Conservation (phyloP, 2,888 invertebrate genomes). For the Andrena flavipes region DNA sequence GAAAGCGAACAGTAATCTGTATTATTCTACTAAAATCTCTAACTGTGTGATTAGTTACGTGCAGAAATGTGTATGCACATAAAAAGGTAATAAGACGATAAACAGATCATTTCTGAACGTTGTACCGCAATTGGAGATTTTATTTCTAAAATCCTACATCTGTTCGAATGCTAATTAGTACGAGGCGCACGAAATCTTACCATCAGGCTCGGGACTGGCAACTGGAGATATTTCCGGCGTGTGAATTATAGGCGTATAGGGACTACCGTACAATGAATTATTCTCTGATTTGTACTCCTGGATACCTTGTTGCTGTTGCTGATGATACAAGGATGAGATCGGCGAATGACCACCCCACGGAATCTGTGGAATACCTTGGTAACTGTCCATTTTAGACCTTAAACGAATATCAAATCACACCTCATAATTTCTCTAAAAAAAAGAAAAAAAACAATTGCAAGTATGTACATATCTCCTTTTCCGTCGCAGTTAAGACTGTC, state of each 20-base stretch:
- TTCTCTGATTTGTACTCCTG: conserved; percentile 84
- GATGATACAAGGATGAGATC: conserved; percentile 85
- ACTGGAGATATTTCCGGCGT: conserved; percentile 94
- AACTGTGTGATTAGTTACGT: too few species aligned
- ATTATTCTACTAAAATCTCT: neutral
- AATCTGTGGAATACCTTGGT: conserved; percentile 83
- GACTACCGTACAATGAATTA: conserved; percentile 84
- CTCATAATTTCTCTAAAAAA: neutral
- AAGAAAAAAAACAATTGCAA: neutral
- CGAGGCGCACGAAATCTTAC: conserved; percentile 78
- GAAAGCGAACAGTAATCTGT: neutral
- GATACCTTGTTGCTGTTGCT: conserved; percentile 83
- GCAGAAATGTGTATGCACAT: too few species aligned
- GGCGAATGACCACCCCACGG: conserved; percentile 84
- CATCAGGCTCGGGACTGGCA: conserved; percentile 92
- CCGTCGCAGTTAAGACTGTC: neutral
- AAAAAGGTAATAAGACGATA: neutral
- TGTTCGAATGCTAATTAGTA: conserved; percentile 21
- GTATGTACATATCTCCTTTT: neutral
- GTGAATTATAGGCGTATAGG: conserved; percentile 86
- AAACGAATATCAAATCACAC: conserved; percentile 44
- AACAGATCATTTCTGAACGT: neutral
- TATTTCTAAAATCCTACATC: conserved; percentile 10
- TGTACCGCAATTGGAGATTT: neutral
- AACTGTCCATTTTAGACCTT: conserved; percentile 84